Evolutionary conservation across 2,113 vertebrate genomes (phyloP).

Genomic region (Probosciger aterrimus): DNA sequence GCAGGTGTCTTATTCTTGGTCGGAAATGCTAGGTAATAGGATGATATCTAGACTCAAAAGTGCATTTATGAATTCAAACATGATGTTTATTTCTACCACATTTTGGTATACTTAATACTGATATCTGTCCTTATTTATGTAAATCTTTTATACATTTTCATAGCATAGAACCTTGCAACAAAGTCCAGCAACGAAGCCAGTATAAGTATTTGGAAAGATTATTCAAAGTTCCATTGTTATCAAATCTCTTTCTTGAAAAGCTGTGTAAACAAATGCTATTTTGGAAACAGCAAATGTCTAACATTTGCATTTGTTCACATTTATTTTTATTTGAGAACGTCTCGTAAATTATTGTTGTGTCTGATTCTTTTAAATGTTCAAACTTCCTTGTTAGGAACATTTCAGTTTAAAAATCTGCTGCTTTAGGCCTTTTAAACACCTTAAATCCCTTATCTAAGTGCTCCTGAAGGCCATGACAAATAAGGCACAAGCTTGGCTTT

Average conservation of each 20-base stretch:
- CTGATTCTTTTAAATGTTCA: background rate
- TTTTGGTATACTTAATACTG: background rate
- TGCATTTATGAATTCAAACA: background rate
- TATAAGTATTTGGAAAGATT: constrained; percentile 20
- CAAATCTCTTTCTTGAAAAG: constrained; percentile 23
- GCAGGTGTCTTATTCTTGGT: background rate
- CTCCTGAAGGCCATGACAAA: background rate
- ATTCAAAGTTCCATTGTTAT: background rate
- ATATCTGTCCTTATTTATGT: background rate
- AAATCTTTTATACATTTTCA: background rate
- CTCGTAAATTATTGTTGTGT: background rate
- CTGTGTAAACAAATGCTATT: constrained; percentile 18
- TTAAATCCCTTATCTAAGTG: background rate
- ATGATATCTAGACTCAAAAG: background rate
- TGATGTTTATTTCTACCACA: background rate
- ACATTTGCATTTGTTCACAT: constrained; percentile 2
- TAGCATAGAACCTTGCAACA: background rate
- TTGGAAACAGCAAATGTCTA: constrained; percentile 1
- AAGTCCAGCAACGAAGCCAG: background rate
- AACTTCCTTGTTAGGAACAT: background rate
- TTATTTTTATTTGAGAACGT: constrained; percentile 1
- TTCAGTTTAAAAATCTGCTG: background rate
- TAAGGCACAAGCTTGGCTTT: background rate
- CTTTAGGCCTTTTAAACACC: background rate
- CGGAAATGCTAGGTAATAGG: background rate